phyloP scores from a whole-genome alignment of 2,113 vertebrate species.

The Halichoeres trimaculatus region DNA sequence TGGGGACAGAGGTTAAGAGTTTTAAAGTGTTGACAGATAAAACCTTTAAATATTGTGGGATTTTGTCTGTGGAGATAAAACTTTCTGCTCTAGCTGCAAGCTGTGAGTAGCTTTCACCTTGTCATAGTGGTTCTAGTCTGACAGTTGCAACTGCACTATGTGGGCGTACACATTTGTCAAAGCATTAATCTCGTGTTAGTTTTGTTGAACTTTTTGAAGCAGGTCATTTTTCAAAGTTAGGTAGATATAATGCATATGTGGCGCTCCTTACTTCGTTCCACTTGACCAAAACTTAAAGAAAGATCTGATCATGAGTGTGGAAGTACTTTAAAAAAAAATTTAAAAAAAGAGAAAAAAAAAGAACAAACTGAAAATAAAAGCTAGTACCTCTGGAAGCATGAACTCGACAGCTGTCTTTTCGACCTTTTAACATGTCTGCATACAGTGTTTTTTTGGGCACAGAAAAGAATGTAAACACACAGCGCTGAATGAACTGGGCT shows the following conservation, averaged over 20 bases:
- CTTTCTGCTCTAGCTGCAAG: not conserved
- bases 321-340: not conserved
- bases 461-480: constrained; percentile 51
- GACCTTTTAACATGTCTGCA: not conserved
- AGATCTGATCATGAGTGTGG: not conserved
- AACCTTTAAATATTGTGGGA: not conserved
- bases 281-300: not conserved
- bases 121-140: not conserved
- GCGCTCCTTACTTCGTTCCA: not conserved
- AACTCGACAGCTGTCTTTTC: not conserved
- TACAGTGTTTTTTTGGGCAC: not conserved
- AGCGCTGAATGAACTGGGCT: not conserved
- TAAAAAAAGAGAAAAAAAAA: too few relatives aligned
- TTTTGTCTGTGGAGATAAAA: not conserved
- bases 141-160: not conserved
- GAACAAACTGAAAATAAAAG: too few relatives aligned
- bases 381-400: not conserved
- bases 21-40: constrained; percentile 15
- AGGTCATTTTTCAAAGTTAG: not conserved
- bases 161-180: not conserved
- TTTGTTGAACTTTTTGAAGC: constrained; percentile 5
- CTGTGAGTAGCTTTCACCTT: not conserved
- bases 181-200: not conserved
- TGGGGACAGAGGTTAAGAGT: not conserved
- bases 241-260: not conserved